Base-by-base conservation (phyloP, 2,888 invertebrate species). In the Labia minor region DNA sequence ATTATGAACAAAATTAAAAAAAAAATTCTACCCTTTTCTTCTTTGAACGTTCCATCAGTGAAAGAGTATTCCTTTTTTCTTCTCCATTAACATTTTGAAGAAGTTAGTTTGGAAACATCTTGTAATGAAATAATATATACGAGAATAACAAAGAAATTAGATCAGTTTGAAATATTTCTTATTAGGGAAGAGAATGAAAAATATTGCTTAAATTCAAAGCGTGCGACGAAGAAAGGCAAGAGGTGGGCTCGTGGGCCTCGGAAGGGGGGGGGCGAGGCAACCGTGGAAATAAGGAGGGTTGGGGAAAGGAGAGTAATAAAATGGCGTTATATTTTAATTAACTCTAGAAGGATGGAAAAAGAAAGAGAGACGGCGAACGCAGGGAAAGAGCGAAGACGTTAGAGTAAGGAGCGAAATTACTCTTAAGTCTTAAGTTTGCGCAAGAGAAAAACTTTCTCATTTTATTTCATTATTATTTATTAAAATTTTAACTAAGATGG, bases 71-170 rank as follows among this genome's bases (percentile, higher is more conserved):
- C n/a, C 49, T 49, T 49, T 49, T 49, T 49, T 16, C 6, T 49
- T 49, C 14, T 49, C 49, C 3, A 49, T 49, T 49, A 49, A 49
- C 49, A 49, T 49, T 49, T 49, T 49, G 49, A 49, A 14, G 49
- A 49, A 49, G 49, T 49, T 49, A 49, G 49, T 49, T 49, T 49
- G 49, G 49, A 49, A 49, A 49, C 49, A 49, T 49, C 49, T 49
- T 49, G 49, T 49, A 49, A 49, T 49, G 49, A 49, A 49, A 49
- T 49, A 49, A 49, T 49, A 49, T 49, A 49, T 49, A 49, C 49
- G 49, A 49, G 49, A 49, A 49, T 49, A 49, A 49, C 49, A 49
- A 49, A 49, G 49, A 49, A 49, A 49, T 49, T 49, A 49, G 49
- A 49, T 49, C 49, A 49, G 49, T 49, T 49, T 49, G 49, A 49